phyloP scores from a whole-genome alignment of 2,113 vertebrate genomes.

The Stigmatopora argus region DNA sequence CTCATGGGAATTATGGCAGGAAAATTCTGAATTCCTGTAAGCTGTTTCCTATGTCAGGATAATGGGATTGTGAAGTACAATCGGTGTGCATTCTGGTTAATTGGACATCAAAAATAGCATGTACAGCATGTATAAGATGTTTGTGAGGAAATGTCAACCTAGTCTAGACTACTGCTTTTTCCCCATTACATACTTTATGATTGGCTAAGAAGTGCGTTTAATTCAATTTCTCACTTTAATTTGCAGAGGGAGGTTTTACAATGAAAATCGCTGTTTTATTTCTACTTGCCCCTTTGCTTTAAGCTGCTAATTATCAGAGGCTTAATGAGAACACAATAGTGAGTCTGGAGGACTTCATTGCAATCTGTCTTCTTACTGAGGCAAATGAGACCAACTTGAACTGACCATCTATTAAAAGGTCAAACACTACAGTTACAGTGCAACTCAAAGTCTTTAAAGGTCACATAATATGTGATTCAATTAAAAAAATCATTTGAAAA shows the following conservation, averaged over 20 bases:
- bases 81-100: slow-evolving; percentile 62
- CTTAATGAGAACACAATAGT: slow-evolving; percentile 7
- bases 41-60: slow-evolving; percentile 46
- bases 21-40: slow-evolving; percentile 44
- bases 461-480: not conserved
- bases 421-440: not conserved
- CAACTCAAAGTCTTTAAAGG: not conserved
- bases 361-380: not conserved
- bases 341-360: not conserved
- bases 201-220: slow-evolving; percentile 59
- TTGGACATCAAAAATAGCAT: slow-evolving; percentile 63
- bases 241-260: slow-evolving; percentile 55
- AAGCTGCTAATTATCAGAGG: slow-evolving; percentile 4
- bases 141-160: slow-evolving; percentile 57
- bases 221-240: slow-evolving; percentile 65
- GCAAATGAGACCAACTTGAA: not conserved
- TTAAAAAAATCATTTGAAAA: not conserved
- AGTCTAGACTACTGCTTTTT: slow-evolving; percentile 50
- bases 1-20: slow-evolving; percentile 50
- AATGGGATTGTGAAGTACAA: slow-evolving; percentile 57
- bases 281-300: not conserved
- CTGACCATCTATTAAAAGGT: not conserved
- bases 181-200: slow-evolving; percentile 61
- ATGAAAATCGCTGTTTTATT: not conserved
- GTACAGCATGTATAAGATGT: slow-evolving; percentile 53